Evolutionary conservation across 2,888 invertebrate species (phyloP).

Genomic region (Drosophila yooni): DNA sequence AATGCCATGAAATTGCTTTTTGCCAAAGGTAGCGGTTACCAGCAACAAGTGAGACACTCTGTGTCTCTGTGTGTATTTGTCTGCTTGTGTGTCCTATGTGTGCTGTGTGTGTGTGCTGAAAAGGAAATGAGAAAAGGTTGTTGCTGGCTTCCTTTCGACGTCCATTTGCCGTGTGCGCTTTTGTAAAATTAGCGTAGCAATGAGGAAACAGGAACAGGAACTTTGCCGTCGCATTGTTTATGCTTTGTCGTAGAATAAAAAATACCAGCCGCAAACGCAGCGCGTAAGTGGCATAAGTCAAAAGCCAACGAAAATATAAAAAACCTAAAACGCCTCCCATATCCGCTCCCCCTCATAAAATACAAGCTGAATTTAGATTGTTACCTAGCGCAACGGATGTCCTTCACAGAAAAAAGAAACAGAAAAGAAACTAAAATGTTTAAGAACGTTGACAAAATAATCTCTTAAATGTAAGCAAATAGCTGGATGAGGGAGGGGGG

Average conservation of each 20-base stretch:
- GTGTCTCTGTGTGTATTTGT: conserved; percentile 15
- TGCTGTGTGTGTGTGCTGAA: conserved; percentile 18
- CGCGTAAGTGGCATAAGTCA: conserved; percentile 26
- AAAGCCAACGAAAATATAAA: conserved; percentile 13
- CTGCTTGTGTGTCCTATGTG: conserved; percentile 10
- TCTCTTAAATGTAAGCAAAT: conserved; percentile 67
- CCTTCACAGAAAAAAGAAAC: conserved; percentile 21
- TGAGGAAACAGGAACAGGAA: conserved; percentile 75
- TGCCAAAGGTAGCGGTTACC: conserved; percentile 58
- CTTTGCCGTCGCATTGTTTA: conserved; percentile 70
- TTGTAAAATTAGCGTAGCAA: conserved; percentile 61
- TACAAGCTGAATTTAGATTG: conserved; percentile 73
- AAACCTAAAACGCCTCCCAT: background rate
- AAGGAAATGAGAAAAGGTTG: conserved; percentile 80
- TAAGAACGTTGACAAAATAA: conserved; percentile 73
- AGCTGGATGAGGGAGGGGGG: background rate
- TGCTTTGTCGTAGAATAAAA: conserved; percentile 33
- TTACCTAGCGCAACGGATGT: conserved; percentile 54
- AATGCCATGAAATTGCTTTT: conserved; percentile 77
- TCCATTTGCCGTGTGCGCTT: conserved; percentile 46
- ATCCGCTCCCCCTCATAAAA: conserved; percentile 51
- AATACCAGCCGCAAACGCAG: conserved; percentile 46
- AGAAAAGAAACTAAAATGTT: conserved; percentile 59
- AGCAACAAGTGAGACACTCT: conserved; percentile 67
- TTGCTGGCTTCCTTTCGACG: conserved; percentile 66